These are phyloP conservation scores for Varecia variegata DNA, from an alignment of 2,797 vertebrate genomes.

Conservation along the genomic window DNA sequence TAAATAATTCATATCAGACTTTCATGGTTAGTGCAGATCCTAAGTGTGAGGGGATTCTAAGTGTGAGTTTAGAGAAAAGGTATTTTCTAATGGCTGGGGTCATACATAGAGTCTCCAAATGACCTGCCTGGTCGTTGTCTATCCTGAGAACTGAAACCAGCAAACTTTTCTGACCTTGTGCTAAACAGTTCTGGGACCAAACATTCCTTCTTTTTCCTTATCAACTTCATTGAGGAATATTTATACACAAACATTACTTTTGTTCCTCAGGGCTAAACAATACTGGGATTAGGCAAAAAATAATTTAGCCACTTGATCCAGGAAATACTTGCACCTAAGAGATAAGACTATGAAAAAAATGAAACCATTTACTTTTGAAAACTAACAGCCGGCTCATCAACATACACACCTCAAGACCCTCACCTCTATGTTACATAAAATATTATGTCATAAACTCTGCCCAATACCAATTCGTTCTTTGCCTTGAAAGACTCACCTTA, in stretches of 20 bases:
- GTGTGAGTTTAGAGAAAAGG: background rate
- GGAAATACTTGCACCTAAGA: background rate
- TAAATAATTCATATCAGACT: background rate
- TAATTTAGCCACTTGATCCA: background rate
- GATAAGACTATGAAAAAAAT: background rate
- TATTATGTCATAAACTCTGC: background rate
- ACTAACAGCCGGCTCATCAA: background rate
- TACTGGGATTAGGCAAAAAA: background rate
- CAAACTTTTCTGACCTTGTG: background rate
- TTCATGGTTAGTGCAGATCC: background rate
- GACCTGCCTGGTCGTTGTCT: background rate
- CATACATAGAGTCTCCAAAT: background rate
- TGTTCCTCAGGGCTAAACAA: background rate
- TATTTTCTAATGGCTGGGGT: background rate
- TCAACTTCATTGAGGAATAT: background rate
- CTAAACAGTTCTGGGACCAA: background rate
- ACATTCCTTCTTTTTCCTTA: background rate
- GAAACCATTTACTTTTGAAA: background rate
- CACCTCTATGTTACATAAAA: background rate
- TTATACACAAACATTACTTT: background rate
- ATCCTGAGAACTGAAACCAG: background rate
- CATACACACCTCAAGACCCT: background rate
- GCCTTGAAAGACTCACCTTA: background rate
- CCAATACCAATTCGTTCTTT: background rate
- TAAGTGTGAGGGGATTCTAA: background rate